Percentiles rank a stretch among this genome's conserved stretches.
Evolutionary conservation across 2,113 vertebrate genomes (phyloP).

Genomic region (Anas platyrhynchos): DNA sequence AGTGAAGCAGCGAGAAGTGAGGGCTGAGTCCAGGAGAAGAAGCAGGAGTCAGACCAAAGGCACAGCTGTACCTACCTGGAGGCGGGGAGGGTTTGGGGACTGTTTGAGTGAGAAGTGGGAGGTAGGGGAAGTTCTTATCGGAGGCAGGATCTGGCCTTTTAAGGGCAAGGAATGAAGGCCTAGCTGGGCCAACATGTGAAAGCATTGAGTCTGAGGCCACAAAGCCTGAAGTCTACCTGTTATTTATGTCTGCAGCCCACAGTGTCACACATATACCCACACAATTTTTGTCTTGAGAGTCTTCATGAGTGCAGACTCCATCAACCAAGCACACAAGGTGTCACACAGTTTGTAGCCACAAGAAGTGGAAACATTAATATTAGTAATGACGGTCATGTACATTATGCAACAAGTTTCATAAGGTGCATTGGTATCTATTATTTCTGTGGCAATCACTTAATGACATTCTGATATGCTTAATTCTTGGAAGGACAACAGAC

Average conservation of each 20-base stretch:
- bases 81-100: not conserved
- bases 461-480: no score
- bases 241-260: slow-evolving; percentile 26
- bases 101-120: not conserved
- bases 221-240: not conserved
- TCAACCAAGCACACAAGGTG: not conserved
- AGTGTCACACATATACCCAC: not conserved
- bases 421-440: not conserved
- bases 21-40: not conserved
- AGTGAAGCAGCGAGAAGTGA: not conserved
- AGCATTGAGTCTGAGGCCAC: not conserved
- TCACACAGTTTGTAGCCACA: accelerated
- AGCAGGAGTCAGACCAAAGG: not conserved
- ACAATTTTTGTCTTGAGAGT: not conserved
- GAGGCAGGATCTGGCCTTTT: slow-evolving; percentile 24
- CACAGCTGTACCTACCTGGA: not conserved
- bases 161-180: slow-evolving; percentile 12
- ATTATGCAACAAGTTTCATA: not conserved
- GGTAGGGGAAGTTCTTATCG: not conserved
- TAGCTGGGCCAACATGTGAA: not conserved
- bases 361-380: not conserved
- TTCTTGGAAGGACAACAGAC: no score
- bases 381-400: accelerated
- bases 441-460: not conserved
- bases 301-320: not conserved